A percentile compares a stretch with the other conserved stretches of the same genome.
Evolutionary conservation across 2,797 vertebrate species (phyloP).

Genomic region (Neosilurus mollespiculum): DNA sequence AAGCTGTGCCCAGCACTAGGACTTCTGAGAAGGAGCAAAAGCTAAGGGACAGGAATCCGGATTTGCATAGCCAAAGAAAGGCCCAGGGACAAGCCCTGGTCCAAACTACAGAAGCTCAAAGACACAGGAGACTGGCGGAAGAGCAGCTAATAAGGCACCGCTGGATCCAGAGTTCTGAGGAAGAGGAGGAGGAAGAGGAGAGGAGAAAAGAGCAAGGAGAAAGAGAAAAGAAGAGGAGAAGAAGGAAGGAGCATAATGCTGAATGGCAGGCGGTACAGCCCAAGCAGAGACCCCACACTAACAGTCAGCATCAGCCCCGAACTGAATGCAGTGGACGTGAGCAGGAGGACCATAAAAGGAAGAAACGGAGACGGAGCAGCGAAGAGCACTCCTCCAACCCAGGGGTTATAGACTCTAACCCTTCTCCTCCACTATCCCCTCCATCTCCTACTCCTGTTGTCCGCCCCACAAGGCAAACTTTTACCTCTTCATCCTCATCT

Average conservation of each 20-base stretch:
- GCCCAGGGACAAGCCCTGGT: constrained; percentile 61
- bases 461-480: constrained; percentile 15
- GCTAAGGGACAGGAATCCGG: constrained; percentile 57
- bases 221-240: constrained; percentile 38
- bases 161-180: constrained; percentile 52
- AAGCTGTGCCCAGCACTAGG: constrained; percentile 51
- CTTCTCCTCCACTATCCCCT: constrained; percentile 54
- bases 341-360: constrained; percentile 38
- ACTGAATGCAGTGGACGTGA: constrained; percentile 35
- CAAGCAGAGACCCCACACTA: constrained; percentile 58
- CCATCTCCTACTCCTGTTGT: constrained; percentile 47
- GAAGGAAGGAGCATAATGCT: constrained; percentile 49
- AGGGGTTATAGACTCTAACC: constrained; percentile 44
- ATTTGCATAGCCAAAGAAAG: constrained; percentile 68
- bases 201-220: constrained; percentile 42
- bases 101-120: constrained; percentile 65
- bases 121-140: constrained; percentile 74
- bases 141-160: constrained; percentile 55
- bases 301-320: constrained; percentile 50
- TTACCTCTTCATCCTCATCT: constrained; percentile 50
- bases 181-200: constrained; percentile 42
- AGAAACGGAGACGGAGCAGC: constrained; percentile 44
- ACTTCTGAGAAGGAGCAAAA: constrained; percentile 60
- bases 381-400: constrained; percentile 40
- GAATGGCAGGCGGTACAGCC: constrained; percentile 55